phyloP scores from a whole-genome alignment of 2,797 vertebrate species.

The Pipistrellus pygmaeus region DNA sequence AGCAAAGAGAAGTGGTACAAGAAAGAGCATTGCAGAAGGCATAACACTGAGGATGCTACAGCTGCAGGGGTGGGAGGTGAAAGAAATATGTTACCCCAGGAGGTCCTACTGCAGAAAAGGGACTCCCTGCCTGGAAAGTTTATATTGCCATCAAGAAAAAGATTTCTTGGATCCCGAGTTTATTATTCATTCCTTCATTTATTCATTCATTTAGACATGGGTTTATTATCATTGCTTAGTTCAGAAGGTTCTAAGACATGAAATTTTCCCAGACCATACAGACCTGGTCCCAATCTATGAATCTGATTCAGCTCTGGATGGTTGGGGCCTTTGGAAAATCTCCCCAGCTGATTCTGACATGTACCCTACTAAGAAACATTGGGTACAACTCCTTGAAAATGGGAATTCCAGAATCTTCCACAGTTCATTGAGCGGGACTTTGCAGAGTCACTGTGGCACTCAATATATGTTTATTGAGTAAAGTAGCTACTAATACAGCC shows the following conservation, averaged over 20 bases:
- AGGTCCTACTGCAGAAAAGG: background rate
- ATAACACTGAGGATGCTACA: fast-evolving
- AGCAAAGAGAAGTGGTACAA: background rate
- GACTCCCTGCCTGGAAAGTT: background rate
- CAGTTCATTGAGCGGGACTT: background rate
- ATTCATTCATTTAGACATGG: background rate
- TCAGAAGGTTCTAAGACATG: background rate
- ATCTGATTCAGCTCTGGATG: background rate
- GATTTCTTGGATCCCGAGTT: background rate
- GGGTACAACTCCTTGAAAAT: background rate
- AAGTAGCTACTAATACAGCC: background rate
- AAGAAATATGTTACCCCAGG: background rate
- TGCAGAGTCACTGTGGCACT: background rate
- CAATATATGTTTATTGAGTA: background rate
- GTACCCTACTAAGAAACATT: background rate
- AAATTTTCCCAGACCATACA: background rate
- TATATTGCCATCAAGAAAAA: background rate
- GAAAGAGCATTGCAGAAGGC: background rate
- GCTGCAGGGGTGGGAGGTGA: background rate
- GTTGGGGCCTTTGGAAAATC: background rate
- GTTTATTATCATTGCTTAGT: background rate
- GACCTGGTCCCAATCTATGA: background rate
- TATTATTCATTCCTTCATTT: background rate
- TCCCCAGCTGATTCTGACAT: background rate
- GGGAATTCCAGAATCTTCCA: background rate